Base-by-base conservation (phyloP, 1,140 invertebrate genomes). In the Nephotettix cincticeps region DNA sequence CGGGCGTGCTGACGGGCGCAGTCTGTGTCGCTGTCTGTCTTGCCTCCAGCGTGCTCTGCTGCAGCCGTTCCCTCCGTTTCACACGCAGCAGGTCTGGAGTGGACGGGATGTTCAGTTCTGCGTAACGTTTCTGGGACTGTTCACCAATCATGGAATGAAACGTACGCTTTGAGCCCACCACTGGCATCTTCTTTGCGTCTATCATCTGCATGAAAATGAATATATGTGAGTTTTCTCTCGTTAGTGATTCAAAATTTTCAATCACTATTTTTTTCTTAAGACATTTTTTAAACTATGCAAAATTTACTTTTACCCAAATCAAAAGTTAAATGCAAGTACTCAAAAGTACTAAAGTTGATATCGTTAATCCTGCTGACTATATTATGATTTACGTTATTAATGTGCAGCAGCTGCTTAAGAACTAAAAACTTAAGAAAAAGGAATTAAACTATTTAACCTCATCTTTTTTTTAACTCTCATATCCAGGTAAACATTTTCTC, bases 41-140 rank as follows among this genome's bases (percentile, higher is more conserved):
- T n/a, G 86, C 87, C 21, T 84, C 80, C 51, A 84, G 83, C 0
- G 88, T 90, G 1, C 84, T 85, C 72, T 87, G 83, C 79, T 89
- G 88, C 28, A 90, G 78, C 3, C 84, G 81, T 71, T 86, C 83
- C 69, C 83, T 85, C 67, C 86, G 80, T 75, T 88, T 89, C 66
- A 86, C 78, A 74, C 82, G 80, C 61, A 90, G 76, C 72, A 90
- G 82, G 74, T 87, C 86, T 0, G 85, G 81, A 17, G 87, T 82
- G 4, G 83, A 84, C 11, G 87, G 87, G 28, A 88, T 82, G 68
- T 82, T 81, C 0, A 87, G 63, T 29, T 71, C 70, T 30, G 61
- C 11, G 47, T 65, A 71, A 9, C 69, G 54, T n/a, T n/a, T n/a
- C 21, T 65, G 29, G 3, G 6, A 14, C 14, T 4, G 32, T 6